Evolutionary conservation across 1,140 invertebrate species (phyloP), one percentile per base, ranked within the genome.

Genomic region (Agrypnia vestita): DNA sequence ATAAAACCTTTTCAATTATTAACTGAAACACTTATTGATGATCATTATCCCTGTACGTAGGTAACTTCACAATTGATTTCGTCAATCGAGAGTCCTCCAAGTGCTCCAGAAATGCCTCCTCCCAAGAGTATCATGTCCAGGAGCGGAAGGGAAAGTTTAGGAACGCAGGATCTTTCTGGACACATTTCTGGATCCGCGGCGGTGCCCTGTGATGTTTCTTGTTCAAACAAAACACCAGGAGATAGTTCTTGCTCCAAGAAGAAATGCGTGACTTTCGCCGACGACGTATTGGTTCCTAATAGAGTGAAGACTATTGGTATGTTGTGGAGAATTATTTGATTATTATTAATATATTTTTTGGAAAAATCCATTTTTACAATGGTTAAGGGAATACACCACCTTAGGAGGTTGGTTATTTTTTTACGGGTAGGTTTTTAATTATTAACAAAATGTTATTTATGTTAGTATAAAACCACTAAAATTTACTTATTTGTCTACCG

Each of bases 121-220:
- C 55, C 71, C 44, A 82, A 82, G 51, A 61, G 78, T 17, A 80
- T 80, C 13, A 80, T 75, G n/a, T 64, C 71, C 13, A 82, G 75
- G 62, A 56, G 51, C 19, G 13, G 10, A 4, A 25, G 15, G 12
- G 7, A 13, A 44, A 46, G 49, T 51, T 21, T 4, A 12, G 13
- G n/a, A 7, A 11, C 4, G 46, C 12, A 67, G 62, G 43, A 17
- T 19, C 17, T 62, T 8, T 17, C 17, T 61, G 10, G 25, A 35
- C 1, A 35, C 25, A 35, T 6, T 35, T 35, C 25, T 6, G 25
- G 25, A 35, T 35, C 25, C 1, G 25, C 25, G 25, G 25, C 25
- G 6, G 64, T 51, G 67, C 21, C 71, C 35, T 19, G 62, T 59
- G 56, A 74, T 11, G 61, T 47, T 72, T 73, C 25, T 12, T 46